Base-by-base conservation (phyloP, 2,113 vertebrate genomes). In the Delphinapterus leucas region DNA sequence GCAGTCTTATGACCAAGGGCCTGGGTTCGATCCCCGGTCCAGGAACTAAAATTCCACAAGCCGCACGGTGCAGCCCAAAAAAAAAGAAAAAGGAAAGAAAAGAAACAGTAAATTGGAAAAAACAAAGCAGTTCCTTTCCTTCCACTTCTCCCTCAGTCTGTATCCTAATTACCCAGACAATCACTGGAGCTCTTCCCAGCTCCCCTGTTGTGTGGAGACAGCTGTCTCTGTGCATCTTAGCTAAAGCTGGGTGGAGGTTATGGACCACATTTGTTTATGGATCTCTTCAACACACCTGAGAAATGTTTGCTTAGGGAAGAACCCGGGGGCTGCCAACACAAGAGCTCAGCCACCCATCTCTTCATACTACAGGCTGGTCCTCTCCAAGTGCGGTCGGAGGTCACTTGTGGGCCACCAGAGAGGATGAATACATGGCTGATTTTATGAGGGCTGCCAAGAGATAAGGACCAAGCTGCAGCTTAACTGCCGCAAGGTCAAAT, bases 381-480 rank as follows among this genome's bases (percentile, higher is more conserved):
- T 82, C 81, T 33, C 73, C 63, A 81, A 97, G 95, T 23, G 74
- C 96, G 93, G 84, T 83, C 96, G 85, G 96, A 97, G 98, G 98
- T 98, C 98, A 98, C 11, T 90, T 58, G 70, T 86, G 65, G 98
- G 98, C 93, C 98, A 98, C 79, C 41, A 20, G 44, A 2, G 4
- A 82, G 60, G 90, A 93, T 96, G 97, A 96, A 93, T 8, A 97
- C 97, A 21, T 61, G 49, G 88, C 79, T 95, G 96, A 88, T 95
- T 98, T 98, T 98, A 98, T 97, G 98, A 97, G 98, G 71, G 77
- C 95, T 41, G 85, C 89, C n/a, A 28, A 41, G n/a, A 98, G 98
- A 98, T 98, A 98, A 98, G 98, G 81, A 76, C 31, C 31, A 12
- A 55, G 95, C 98, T 98, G 95, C 92, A 95, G 98, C 97, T 97